Evolutionary conservation across 1,140 invertebrate genomes (phyloP), one percentile per base, ranked within the genome.

Genomic region (Drosophila sulfurigaster): DNA sequence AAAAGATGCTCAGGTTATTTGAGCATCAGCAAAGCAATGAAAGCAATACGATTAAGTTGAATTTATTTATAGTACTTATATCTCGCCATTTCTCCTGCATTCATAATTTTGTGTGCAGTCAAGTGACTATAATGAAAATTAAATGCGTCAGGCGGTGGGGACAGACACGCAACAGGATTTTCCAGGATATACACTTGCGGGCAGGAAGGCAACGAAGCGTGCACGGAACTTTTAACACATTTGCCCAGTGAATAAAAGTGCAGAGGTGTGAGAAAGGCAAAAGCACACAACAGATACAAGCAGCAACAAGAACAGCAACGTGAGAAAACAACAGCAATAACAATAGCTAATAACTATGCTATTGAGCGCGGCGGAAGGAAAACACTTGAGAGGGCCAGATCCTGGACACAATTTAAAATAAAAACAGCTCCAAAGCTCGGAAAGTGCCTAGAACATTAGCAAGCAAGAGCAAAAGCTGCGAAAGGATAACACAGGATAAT

Each of bases 121-220:
- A 83, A 89, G 80, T 88, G 80, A 13, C 66, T 78, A 78, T 89
- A 88, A 88, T 88, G 85, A 89, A 88, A 88, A 89, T 87, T 89
- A 88, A 88, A 88, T 83, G 81, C 70, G 72, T 13, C 63, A 78
- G 71, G 72, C 74, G 70, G 63, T 60, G 46, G 43, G 8, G 13
- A 4, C 28, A 25, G 41, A 52, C 46, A 43, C 43, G 56, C 10
- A 25, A 46, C 11, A 57, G 73, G 62, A 65, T 57, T 67, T 62
- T 20, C 66, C 64, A 66, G 67, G 75, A 75, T 80, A 68, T 78
- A 30, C 66, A 69, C 75, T 65, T 51, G 63, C 30, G 57, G 74
- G 82, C 75, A 69, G 64, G 63, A 66, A 80, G 56, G 48, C 77
- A 87, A 25, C 79, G 80, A 66, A 88, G 77, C 83, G 80, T 87